Base-by-base conservation (phyloP, 2,888 invertebrate genomes). In the Patella caerulea region DNA sequence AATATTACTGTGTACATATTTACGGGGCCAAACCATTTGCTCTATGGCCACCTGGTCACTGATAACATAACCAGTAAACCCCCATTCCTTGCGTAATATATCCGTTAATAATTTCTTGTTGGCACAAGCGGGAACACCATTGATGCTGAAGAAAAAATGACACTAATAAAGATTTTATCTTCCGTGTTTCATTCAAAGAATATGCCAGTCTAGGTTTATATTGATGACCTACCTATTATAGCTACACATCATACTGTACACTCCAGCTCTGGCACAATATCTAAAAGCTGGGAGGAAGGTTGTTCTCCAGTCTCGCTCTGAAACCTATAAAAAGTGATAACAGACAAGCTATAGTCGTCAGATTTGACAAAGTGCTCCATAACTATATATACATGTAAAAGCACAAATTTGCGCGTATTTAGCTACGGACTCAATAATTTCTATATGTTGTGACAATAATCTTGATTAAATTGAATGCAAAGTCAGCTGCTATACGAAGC, bases 21-120 rank as follows among this genome's bases (percentile, higher is more conserved):
- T 83, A 74, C 88, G 88, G 19, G 79, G 81, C 0, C 80, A 71
- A 14, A 88, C 86, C 70, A 90, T 84, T 78, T 85, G 85, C 72
- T 86, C 85, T 11, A 90, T 84, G 15, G 90, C 90, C n/a, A 84
- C 86, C 75, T 88, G 86, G 71, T 90, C 90, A 79, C 89, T 89
- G 71, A 90, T 85, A 0, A 90, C 86, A 65, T 65, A 65, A 2
- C 65, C 65, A 5, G 3, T 65, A 65, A 65, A 65, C 11, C 19
- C 65, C 19, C 24, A 65, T 11, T 65, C 65, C 11, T 65, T 19
- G 12, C 65, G 65, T 65, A 65, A 14, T 5, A 65, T 65, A 9
- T 65, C 24, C 24, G 19, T 65, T 15, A 65, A 14, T 24, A 65
- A 24, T 11, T 65, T 87, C 19, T 65, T 24, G 24, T 65, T 65